phyloP scores from a whole-genome alignment of 2,113 vertebrate species.

The Oxyruncus cristatus region DNA sequence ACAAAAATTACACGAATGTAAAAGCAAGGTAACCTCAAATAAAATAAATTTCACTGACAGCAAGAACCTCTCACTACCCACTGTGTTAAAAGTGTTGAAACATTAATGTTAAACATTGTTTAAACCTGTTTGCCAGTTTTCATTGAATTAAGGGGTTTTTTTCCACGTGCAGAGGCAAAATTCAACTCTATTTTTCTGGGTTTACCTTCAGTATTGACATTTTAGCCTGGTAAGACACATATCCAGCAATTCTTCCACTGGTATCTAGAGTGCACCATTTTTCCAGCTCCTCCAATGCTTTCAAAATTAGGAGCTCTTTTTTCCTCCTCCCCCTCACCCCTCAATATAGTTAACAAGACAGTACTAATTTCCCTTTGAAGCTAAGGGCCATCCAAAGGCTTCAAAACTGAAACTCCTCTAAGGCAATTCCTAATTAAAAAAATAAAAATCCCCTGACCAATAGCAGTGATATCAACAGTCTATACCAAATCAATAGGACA shows the following conservation, averaged over 20 bases:
- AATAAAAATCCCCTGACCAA: not conserved
- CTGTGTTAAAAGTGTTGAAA: not conserved
- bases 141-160: not conserved
- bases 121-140: not conserved
- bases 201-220: not conserved
- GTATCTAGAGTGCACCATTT: not conserved
- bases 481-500: not conserved
- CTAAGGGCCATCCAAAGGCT: not conserved
- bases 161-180: not conserved
- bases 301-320: not conserved
- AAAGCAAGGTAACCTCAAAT: not conserved
- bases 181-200: not conserved
- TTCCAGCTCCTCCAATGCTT: not conserved
- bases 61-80: not conserved
- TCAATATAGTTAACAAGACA: not conserved
- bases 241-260: not conserved
- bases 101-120: accelerated
- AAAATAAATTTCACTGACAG: not conserved
- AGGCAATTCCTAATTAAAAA: not conserved
- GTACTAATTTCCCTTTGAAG: not conserved
- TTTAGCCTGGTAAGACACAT: not conserved
- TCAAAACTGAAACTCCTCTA: not conserved
- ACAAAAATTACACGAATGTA: not conserved
- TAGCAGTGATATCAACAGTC: not conserved
- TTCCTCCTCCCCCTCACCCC: not conserved